Evolutionary conservation across 2,888 invertebrate species (phyloP).

Genomic region (Cephus pulcher): DNA sequence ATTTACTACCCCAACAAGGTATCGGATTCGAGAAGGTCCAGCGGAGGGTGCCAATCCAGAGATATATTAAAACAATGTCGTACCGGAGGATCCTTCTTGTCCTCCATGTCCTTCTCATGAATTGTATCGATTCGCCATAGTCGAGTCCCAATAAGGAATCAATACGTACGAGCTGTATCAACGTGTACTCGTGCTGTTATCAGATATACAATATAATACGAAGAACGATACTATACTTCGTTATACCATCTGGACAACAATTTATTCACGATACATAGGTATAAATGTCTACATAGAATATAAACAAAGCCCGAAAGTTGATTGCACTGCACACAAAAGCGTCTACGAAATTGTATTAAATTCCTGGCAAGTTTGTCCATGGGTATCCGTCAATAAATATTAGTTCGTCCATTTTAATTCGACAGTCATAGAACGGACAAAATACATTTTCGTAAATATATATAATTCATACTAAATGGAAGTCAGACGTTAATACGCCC

Average conservation of each 20-base stretch:
- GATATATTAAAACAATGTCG: constrained; percentile 53
- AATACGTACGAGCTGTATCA: not conserved
- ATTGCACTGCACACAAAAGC: not conserved
- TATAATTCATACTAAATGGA: too few species aligned
- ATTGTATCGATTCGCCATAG: not conserved
- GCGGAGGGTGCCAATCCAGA: constrained; percentile 52
- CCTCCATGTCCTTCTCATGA: not conserved
- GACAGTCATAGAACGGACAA: not conserved
- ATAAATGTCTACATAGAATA: not conserved
- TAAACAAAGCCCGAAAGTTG: not conserved
- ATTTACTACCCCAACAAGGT: constrained; percentile 44
- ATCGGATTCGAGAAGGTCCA: constrained; percentile 9
- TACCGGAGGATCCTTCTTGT: constrained; percentile 15
- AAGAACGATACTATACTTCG: not conserved
- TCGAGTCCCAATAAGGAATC: not conserved
- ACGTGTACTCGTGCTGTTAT: not conserved
- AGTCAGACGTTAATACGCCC: too few species aligned
- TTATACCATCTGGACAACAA: not conserved
- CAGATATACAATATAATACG: not conserved
- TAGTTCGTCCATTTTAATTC: not conserved
- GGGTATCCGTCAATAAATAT: not conserved
- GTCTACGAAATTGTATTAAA: not conserved
- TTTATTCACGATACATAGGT: not conserved
- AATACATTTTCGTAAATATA: not conserved
- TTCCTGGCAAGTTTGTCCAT: not conserved